phyloP scores from a whole-genome alignment of 2,888 invertebrate species.

The Acronicta aceris region DNA sequence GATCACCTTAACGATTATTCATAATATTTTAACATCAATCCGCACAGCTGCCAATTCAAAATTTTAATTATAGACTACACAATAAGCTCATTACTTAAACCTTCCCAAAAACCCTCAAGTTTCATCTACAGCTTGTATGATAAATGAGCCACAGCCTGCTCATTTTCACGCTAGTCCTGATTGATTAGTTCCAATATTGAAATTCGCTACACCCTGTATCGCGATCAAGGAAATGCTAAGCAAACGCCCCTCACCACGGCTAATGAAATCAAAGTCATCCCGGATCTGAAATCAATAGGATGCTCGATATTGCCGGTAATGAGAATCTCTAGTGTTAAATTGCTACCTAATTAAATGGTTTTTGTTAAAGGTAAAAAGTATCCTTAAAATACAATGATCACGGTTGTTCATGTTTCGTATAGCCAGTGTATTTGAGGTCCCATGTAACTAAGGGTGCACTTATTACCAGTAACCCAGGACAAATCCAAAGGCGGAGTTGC shows the following conservation, averaged over 20 bases:
- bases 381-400: too few species aligned
- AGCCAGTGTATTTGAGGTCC: too few species aligned
- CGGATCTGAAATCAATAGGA: conserved; percentile 34
- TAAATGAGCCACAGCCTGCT: conserved; percentile 72
- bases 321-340: conserved; percentile 15
- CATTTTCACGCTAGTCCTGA: conserved; percentile 75
- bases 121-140: conserved; percentile 72
- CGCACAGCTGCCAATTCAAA: conserved; percentile 2
- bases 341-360: conserved; percentile 23
- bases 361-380: too few species aligned
- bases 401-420: too few species aligned
- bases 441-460: too few species aligned
- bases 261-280: conserved; percentile 56
- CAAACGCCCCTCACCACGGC: conserved; percentile 44
- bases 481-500: too few species aligned
- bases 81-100: conserved; percentile 41
- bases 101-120: conserved; percentile 55
- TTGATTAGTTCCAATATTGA: conserved; percentile 81
- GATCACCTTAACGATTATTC: conserved; percentile 6
- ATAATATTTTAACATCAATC: conserved; percentile 13
- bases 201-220: conserved; percentile 71
- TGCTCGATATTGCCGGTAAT: conserved; percentile 38
- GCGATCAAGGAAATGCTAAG: conserved; percentile 58
- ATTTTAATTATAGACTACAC: conserved; percentile 19
- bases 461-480: too few species aligned